These are phyloP conservation scores for Empis stercorea DNA, from an alignment of 2,888 invertebrate genomes.

Conservation along the genomic window DNA sequence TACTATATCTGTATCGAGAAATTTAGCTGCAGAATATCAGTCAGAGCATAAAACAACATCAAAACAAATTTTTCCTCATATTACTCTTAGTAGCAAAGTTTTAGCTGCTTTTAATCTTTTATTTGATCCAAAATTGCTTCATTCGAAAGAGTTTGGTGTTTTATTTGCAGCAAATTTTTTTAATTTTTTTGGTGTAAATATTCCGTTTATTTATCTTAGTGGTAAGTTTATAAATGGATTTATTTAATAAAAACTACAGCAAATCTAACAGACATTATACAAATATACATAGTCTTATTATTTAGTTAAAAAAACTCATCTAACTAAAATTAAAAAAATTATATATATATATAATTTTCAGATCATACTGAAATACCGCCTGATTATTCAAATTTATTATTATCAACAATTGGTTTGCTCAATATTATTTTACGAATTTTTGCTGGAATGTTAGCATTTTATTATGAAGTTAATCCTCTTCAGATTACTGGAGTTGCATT, in stretches of 20 bases:
- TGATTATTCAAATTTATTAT: slow-evolving; percentile 41
- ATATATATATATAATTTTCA: slow-evolving; percentile 11
- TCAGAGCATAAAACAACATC: not conserved
- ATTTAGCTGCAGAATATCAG: not conserved
- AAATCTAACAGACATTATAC: no score
- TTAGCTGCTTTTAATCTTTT: slow-evolving; percentile 16
- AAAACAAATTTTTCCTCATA: not conserved
- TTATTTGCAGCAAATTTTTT: slow-evolving; percentile 43
- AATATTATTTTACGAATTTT: slow-evolving; percentile 41
- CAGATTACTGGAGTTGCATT: not conserved
- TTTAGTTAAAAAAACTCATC: no score
- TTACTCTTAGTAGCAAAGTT: slow-evolving; percentile 11
- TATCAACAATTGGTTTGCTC: slow-evolving; percentile 53
- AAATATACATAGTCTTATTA: no score
- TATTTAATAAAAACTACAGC: no score
- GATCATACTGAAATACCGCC: slow-evolving; percentile 40
- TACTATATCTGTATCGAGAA: slow-evolving; percentile 12
- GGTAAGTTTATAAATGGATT: slow-evolving; percentile 13
- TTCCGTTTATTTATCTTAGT: slow-evolving; percentile 58
- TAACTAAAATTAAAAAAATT: no score
- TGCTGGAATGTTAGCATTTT: slow-evolving; percentile 1
- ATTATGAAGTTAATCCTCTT: not conserved
- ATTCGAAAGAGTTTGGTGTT: slow-evolving; percentile 26
- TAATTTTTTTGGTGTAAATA: slow-evolving; percentile 62
- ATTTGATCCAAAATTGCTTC: slow-evolving; percentile 22